These are phyloP conservation scores for Sthenelais limicola DNA, from an alignment of 2,888 invertebrate species.

Conservation along the genomic window DNA sequence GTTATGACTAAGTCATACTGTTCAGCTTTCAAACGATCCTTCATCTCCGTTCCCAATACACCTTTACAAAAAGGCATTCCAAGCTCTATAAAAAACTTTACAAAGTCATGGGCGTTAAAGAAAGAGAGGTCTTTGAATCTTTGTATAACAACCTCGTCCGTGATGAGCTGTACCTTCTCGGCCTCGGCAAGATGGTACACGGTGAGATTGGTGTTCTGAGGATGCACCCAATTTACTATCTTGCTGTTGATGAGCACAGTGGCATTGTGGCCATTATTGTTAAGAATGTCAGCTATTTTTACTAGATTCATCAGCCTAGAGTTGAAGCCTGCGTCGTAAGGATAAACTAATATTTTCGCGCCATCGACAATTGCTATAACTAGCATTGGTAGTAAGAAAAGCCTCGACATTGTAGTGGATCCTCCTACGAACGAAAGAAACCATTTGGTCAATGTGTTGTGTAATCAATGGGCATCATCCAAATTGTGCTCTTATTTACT, in stretches of 20 bases:
- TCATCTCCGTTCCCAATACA: neutral
- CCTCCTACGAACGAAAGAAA: no score
- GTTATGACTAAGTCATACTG: slow-evolving; percentile 17
- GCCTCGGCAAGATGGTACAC: slow-evolving; percentile 4
- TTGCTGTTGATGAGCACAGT: slow-evolving; percentile 14
- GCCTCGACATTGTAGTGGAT: no score
- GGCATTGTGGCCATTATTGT: slow-evolving; percentile 20
- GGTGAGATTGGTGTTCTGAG: neutral
- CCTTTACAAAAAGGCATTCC: slow-evolving; percentile 15
- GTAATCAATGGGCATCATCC: no score
- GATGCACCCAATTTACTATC: neutral
- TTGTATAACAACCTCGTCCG: neutral
- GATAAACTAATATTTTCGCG: slow-evolving; percentile 8
- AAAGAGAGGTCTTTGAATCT: neutral
- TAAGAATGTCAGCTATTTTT: slow-evolving; percentile 16
- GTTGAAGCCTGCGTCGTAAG: slow-evolving; percentile 8
- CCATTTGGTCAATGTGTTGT: no score
- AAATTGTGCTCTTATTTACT: no score
- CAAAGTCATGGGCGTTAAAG: neutral
- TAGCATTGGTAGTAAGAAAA: no score
- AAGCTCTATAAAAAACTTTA: neutral
- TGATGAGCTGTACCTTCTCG: neutral
- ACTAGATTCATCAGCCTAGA: slow-evolving; percentile 19
- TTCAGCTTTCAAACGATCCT: neutral
- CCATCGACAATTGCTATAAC: no score